These are phyloP conservation scores for Conus ventricosus DNA, from an alignment of 1,140 invertebrate species.

Conservation along the genomic window DNA sequence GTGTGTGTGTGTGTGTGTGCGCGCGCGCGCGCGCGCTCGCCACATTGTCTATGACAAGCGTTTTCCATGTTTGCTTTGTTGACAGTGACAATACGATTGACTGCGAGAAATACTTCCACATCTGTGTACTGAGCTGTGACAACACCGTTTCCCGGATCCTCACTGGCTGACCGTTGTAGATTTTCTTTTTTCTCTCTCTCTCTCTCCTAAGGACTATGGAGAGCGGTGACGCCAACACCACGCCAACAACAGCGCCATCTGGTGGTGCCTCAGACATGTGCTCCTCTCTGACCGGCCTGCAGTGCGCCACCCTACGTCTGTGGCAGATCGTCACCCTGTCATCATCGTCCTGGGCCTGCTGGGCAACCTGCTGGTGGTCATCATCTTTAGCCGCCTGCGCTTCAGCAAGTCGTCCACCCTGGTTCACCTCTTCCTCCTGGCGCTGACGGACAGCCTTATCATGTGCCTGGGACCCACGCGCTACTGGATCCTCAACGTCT, in stretches of 20 bases:
- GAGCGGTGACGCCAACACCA: too few species aligned
- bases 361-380: conserved; percentile 49
- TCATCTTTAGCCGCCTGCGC: conserved; percentile 38
- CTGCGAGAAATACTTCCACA: too few species aligned
- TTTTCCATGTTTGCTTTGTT: too few species aligned
- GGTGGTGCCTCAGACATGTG: background rate
- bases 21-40: too few species aligned
- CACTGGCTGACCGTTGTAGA: too few species aligned
- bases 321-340: conserved; percentile 46
- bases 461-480: conserved; percentile 52
- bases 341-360: conserved; percentile 46
- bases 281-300: background rate
- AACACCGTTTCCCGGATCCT: too few species aligned
- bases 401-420: conserved; percentile 37
- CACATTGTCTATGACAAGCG: too few species aligned
- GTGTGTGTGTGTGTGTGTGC: too few species aligned
- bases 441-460: conserved; percentile 53
- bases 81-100: too few species aligned
- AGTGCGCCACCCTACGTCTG: conserved; percentile 25
- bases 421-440: conserved; percentile 46
- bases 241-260: background rate
- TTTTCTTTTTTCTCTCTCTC: too few species aligned
- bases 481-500: conserved; percentile 51
- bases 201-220: too few species aligned
- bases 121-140: too few species aligned